Evolutionary conservation across 2,888 invertebrate genomes (phyloP).

Genomic region (Harpalus rufipes): DNA sequence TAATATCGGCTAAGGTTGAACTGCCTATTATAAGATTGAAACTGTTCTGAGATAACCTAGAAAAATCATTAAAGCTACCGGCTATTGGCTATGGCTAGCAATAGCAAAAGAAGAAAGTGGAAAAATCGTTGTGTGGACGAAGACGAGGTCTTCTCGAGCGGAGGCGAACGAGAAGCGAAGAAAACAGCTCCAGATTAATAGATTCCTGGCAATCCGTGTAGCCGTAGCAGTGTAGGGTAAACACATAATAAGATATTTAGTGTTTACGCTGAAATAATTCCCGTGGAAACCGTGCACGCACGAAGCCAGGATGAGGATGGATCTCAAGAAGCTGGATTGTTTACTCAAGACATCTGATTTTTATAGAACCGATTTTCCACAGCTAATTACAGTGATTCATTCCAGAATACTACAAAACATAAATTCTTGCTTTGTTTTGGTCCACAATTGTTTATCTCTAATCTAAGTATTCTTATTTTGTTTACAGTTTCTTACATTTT

Average conservation of each 20-base stretch:
- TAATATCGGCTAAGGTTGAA: no score
- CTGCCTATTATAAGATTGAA: no score
- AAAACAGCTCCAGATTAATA: conserved; percentile 72
- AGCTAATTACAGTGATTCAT: conserved; percentile 40
- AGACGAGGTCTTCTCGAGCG: not conserved
- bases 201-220: conserved; percentile 70
- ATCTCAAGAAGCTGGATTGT: conserved; percentile 7
- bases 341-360: conserved; percentile 39
- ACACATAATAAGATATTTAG: conserved; percentile 73
- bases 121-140: conserved; percentile 1
- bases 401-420: not conserved
- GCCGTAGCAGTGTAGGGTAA: conserved; percentile 70
- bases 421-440: not conserved
- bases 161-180: not conserved
- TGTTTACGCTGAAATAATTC: conserved; percentile 70
- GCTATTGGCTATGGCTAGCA: not conserved
- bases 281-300: conserved; percentile 14
- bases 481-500: not conserved
- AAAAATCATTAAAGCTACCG: not conserved
- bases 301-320: not conserved
- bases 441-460: not conserved
- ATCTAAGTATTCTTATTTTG: not conserved
- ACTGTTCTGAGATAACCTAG: no score
- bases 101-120: not conserved
- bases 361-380: conserved; percentile 35